These are phyloP conservation scores for Drosophila flavopinicola DNA, from an alignment of 2,888 invertebrate species.

Conservation along the genomic window DNA sequence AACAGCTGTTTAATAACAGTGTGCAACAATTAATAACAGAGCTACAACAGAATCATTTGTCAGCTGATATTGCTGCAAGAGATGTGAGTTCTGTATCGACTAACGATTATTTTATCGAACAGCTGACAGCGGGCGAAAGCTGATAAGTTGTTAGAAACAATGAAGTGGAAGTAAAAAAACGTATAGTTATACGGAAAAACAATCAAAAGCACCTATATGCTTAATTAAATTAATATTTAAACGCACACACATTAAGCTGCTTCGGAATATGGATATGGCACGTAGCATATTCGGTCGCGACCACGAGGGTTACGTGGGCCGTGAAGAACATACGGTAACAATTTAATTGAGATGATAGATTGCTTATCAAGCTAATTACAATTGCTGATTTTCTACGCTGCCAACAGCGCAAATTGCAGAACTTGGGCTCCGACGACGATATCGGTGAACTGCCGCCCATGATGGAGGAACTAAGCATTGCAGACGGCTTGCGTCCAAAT, in stretches of 20 bases:
- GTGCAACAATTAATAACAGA: not conserved
- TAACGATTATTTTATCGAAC: conserved; percentile 19
- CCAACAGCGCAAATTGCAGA: conserved; percentile 90
- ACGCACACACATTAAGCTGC: conserved; percentile 14
- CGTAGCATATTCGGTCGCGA: conserved; percentile 95
- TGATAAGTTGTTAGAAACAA: conserved; percentile 40
- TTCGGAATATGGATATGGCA: conserved; percentile 92
- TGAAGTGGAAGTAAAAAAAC: conserved; percentile 25
- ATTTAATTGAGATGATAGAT: conserved; percentile 50
- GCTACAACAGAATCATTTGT: not conserved
- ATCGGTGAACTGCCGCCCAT: conserved; percentile 87
- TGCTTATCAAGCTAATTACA: conserved; percentile 63
- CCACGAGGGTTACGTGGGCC: conserved; percentile 95
- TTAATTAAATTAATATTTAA: conserved; percentile 25
- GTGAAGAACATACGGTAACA: conserved; percentile 90
- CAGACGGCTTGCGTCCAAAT: conserved; percentile 89
- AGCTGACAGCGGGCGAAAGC: conserved; percentile 52
- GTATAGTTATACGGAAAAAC: not conserved
- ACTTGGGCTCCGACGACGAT: conserved; percentile 91
- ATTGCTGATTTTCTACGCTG: conserved; percentile 32
- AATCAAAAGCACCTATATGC: conserved; percentile 2
- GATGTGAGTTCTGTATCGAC: conserved; percentile 14
- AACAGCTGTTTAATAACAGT: not conserved
- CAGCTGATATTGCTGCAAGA: conserved; percentile 4
- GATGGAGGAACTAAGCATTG: conserved; percentile 89